Percentiles rank a stretch among this genome's conserved stretches.
Evolutionary conservation across 2,113 vertebrate genomes (phyloP).

Genomic region (Lanius ludovicianus): DNA sequence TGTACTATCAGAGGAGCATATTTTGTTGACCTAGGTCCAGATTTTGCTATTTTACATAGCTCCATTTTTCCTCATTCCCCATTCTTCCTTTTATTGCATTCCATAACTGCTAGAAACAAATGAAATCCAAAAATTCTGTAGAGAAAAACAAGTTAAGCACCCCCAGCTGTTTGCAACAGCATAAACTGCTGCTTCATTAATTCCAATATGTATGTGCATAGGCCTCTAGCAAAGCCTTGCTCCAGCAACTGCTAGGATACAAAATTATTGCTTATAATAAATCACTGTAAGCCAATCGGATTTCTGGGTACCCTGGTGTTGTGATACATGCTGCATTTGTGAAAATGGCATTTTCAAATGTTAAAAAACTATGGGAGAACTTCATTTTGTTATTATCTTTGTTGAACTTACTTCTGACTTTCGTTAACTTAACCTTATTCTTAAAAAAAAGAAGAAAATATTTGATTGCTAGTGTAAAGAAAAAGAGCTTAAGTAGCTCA

Average conservation of each 20-base stretch:
- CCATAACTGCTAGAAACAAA: neutral
- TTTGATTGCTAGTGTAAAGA: neutral
- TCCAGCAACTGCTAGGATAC: neutral
- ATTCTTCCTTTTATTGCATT: neutral
- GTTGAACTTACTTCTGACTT: neutral
- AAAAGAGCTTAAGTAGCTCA: neutral
- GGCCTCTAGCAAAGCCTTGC: conserved; percentile 20
- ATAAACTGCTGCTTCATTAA: conserved; percentile 44
- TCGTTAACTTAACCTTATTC: neutral
- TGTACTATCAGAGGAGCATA: neutral
- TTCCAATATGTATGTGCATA: conserved; percentile 6
- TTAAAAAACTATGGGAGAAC: neutral
- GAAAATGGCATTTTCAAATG: neutral
- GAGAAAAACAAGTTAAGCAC: conserved; percentile 46
- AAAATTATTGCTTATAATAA: conserved; percentile 15
- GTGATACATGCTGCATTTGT: neutral
- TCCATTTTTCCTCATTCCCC: neutral
- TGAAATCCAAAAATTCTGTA: neutral
- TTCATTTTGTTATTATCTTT: neutral
- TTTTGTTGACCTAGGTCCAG: neutral
- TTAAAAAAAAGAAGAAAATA: neutral
- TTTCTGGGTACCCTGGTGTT: neutral
- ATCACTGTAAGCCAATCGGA: neutral
- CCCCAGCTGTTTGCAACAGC: conserved; percentile 21
- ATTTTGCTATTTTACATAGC: neutral